Percentiles rank a stretch among this genome's conserved stretches.
phyloP scores from a whole-genome alignment of 2,113 vertebrate species.

The Seriola rivoliana region DNA sequence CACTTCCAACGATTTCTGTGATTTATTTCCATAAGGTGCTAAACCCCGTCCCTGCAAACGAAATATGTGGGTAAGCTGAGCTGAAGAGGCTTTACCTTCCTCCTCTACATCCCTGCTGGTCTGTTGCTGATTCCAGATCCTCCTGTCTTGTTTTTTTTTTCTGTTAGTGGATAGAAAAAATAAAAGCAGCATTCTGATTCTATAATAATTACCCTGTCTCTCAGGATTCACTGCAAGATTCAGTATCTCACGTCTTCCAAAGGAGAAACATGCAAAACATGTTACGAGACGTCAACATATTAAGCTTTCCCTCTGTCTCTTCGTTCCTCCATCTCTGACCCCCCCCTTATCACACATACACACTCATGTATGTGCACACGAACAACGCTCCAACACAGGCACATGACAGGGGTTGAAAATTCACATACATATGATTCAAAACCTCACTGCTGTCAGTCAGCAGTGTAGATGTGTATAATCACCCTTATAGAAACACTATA shows the following conservation, averaged over 20 bases:
- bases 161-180: background rate
- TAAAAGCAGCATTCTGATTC: background rate
- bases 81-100: constrained; percentile 7
- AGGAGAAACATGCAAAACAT: constrained; percentile 8
- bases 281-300: constrained; percentile 28
- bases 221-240: background rate
- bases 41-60: background rate
- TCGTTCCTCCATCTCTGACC: constrained; percentile 14
- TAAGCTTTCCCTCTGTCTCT: constrained; percentile 10
- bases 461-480: background rate
- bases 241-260: background rate
- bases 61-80: background rate
- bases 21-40: background rate
- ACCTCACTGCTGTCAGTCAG: background rate
- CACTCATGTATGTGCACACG: background rate
- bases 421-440: background rate
- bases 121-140: background rate
- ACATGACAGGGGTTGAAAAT: constrained; percentile 34
- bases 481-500: background rate
- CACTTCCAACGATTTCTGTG: no score
- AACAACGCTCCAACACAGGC: background rate
- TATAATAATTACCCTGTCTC: constrained; percentile 13
- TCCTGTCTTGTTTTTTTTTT: background rate
- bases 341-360: background rate
- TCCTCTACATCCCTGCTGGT: constrained; percentile 9